These are phyloP conservation scores for Reticulitermes speratus DNA, from an alignment of 1,140 invertebrate species.

Conservation along the genomic window DNA sequence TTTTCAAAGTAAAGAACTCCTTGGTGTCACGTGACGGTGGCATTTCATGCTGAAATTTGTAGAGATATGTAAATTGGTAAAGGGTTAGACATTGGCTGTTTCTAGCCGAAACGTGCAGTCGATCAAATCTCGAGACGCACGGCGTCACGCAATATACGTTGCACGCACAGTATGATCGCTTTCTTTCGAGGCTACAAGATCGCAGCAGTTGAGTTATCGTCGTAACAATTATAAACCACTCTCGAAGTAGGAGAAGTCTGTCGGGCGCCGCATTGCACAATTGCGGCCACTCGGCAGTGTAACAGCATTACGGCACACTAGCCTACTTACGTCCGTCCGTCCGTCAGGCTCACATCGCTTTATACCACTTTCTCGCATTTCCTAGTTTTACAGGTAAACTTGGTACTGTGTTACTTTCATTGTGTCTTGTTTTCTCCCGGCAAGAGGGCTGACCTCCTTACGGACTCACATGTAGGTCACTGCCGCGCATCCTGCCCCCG, in stretches of 20 bases:
- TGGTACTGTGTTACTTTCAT: neutral
- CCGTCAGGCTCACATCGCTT: neutral
- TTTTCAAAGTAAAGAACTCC: no score
- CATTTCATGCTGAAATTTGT: no score
- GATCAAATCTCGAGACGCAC: no score
- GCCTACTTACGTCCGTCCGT: neutral
- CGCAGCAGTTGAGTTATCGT: no score
- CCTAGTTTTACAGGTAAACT: neutral
- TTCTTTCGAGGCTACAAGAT: no score
- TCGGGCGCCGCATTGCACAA: neutral
- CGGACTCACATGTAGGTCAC: neutral
- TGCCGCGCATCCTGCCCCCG: neutral
- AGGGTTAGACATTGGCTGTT: no score
- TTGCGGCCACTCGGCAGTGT: neutral
- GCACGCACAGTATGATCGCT: no score
- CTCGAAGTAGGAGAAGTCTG: neutral
- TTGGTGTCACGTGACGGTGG: no score
- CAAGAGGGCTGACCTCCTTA: neutral
- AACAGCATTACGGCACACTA: slow-evolving; percentile 2
- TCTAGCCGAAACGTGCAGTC: no score
- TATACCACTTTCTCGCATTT: neutral
- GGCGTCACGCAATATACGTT: no score
- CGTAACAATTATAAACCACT: no score
- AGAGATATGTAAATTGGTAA: no score
- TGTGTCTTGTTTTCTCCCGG: neutral